These are phyloP conservation scores for Microtus pennsylvanicus DNA, from an alignment of 2,113 vertebrate genomes.

Conservation along the genomic window DNA sequence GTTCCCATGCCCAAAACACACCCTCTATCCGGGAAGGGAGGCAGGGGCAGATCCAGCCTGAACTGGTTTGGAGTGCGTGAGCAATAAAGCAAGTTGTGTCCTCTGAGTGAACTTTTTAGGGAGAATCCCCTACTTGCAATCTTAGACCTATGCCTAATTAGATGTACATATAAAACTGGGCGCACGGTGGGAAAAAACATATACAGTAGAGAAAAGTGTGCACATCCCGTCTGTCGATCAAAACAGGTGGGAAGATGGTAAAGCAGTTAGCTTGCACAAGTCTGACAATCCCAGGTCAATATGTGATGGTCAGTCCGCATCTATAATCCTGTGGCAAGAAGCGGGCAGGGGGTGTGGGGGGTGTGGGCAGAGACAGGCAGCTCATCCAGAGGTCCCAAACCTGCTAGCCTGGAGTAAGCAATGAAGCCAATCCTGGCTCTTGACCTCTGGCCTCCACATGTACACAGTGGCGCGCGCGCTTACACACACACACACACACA, in stretches of 20 bases:
- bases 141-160: no score
- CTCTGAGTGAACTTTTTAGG: not conserved
- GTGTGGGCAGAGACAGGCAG: not conserved
- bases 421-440: not conserved
- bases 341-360: not conserved
- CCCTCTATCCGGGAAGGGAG: not conserved
- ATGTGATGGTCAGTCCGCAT: not conserved
- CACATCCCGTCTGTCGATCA: not conserved
- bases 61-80: not conserved
- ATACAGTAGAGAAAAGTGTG: not conserved
- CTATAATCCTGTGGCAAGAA: not conserved
- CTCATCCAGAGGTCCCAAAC: not conserved
- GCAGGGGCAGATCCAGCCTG: not conserved
- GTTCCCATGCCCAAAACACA: not conserved
- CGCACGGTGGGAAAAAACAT: no score
- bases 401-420: not conserved
- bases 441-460: not conserved
- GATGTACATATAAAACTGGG: not conserved
- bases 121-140: not conserved
- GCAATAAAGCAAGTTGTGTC: not conserved
- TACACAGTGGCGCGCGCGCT: not conserved
- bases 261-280: not conserved
- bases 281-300: not conserved
- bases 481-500: no score
- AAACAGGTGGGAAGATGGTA: not conserved